phyloP scores from a whole-genome alignment of 2,797 vertebrate genomes.

The Xenopus petersii region DNA sequence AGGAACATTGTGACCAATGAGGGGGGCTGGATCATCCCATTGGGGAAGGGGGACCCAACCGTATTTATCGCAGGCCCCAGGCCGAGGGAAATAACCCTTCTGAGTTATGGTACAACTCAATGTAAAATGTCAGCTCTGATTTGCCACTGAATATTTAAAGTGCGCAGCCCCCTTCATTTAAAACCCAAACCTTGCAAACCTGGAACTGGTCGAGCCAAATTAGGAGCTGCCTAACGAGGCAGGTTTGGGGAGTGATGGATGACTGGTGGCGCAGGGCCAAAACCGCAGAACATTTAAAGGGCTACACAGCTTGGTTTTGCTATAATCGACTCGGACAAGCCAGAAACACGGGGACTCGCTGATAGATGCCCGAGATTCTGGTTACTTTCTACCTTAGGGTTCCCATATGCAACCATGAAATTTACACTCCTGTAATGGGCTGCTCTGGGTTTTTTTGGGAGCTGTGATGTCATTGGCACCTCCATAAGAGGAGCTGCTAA shows the following conservation, averaged over 20 bases:
- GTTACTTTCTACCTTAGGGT: neutral
- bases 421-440: neutral
- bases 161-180: conserved; percentile 31
- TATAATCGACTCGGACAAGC: conserved; percentile 12
- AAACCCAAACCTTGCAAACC: conserved; percentile 20
- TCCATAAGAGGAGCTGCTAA: too few species aligned
- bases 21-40: neutral
- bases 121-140: conserved; percentile 45
- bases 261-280: conserved; percentile 23
- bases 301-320: conserved; percentile 17
- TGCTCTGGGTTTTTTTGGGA: neutral
- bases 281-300: conserved; percentile 36
- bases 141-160: conserved; percentile 47
- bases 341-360: neutral
- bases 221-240: conserved; percentile 44
- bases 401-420: neutral
- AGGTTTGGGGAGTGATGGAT: conserved; percentile 43
- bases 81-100: conserved; percentile 25
- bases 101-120: conserved; percentile 26
- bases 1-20: too few species aligned
- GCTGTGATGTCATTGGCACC: too few species aligned
- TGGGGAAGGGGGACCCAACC: neutral
- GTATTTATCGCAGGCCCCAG: conserved; percentile 9
- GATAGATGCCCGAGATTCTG: neutral
- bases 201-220: conserved; percentile 31